A percentile compares a stretch with the other conserved stretches of the same genome.
phyloP scores from a whole-genome alignment of 2,113 vertebrate species.

The Marcusenius ussheri region DNA sequence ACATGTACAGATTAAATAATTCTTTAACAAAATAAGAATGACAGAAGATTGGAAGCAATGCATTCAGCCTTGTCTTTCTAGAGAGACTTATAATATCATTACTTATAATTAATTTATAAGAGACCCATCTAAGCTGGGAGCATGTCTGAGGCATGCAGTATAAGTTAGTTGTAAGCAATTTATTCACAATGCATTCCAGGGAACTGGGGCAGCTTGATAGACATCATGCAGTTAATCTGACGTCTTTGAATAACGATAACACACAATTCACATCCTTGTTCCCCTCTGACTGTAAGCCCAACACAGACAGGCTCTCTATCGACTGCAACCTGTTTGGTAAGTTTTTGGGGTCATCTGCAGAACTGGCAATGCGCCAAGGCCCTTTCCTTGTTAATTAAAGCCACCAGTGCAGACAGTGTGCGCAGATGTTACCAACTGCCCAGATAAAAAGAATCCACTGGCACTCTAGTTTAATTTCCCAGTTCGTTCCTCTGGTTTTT shows the following conservation, averaged over 20 bases:
- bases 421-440: constrained; percentile 43
- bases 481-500: constrained; percentile 50
- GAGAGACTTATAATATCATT: neutral
- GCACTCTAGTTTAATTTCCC: constrained; percentile 38
- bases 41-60: neutral
- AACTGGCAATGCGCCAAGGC: neutral
- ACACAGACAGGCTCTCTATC: neutral
- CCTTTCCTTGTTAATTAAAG: constrained; percentile 17
- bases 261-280: neutral
- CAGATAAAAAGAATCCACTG: constrained; percentile 44
- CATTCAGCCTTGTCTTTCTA: neutral
- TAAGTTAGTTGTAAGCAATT: neutral
- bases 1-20: neutral
- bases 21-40: neutral
- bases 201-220: neutral
- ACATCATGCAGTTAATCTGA: neutral
- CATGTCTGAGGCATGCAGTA: no score
- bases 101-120: neutral
- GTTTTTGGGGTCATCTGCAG: neutral
- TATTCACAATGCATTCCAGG: neutral
- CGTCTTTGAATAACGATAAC: neutral
- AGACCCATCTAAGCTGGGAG: neutral
- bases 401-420: neutral
- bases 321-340: neutral
- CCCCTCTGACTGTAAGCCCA: neutral